Evolutionary conservation across 1,140 invertebrate species (phyloP), one percentile per base, ranked within the genome.

Genomic region (Microplitis demolitor): DNA sequence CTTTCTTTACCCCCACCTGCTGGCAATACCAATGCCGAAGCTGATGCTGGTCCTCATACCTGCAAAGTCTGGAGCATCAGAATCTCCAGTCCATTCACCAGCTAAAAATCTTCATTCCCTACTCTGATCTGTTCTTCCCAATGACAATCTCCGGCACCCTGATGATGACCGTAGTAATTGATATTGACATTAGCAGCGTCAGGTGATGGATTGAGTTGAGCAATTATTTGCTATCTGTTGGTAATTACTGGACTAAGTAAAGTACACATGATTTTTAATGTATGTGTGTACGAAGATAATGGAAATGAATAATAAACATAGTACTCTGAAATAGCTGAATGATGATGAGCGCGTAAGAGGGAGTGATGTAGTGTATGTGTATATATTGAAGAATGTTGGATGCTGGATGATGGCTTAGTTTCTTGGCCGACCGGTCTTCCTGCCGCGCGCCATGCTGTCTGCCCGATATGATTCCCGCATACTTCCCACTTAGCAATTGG

Each of bases 401-500:
- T 4, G 45, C 51, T 39, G 34, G 58, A 34, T 35, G 35, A 34
- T 51, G 31, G 51, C 13, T 50, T 16, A n/a, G 51, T 68, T 31
- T 34, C 58, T 70, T 37, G 69, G 51, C 50, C 34, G 69, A 54
- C 34, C 64, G 64, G 71, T 72, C 56, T 60, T 67, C 71, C 39
- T 61, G 31, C 35, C 66, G 75, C 74, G 74, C 74, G 76, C 76
- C 76, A 77, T 75, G 76, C 74, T 73, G 76, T 77, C 74, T 77
- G 74, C 76, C 71, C 71, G 72, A 75, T 45, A 45, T 45, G 39
- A 45, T 77, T 71, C 69, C 66, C 37, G 34, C 71, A 66, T 45
- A 70, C 75, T 74, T 76, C 74, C 74, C 74, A 75, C 71, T 77
- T 75, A 72, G 64, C 72, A 77, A 75, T 75, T 77, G 74, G 72